Evolutionary conservation across 2,888 invertebrate species (phyloP), one percentile per base, ranked within the genome.

Genomic region (Coecobrya sp.): DNA sequence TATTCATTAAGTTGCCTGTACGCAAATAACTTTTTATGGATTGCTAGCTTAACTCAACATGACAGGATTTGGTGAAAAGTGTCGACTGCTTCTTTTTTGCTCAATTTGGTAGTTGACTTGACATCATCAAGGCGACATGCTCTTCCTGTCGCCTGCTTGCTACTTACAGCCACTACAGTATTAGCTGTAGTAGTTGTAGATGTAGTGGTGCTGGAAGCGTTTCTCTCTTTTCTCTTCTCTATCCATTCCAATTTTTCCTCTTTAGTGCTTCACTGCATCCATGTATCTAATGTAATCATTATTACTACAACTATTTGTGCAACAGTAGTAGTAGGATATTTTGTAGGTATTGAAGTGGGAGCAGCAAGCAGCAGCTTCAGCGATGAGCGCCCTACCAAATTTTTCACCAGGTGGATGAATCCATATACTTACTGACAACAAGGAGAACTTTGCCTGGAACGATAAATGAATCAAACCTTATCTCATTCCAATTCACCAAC

Each of bases 1-100:
- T 81, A 79, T 91, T 86, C 81, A 91, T 68, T 81, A 91, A 76
- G 45, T 13, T 65, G 45, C 25, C 86, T 91, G 22, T 27, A 65
- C 86, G 81, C 86, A 86, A 91, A 91, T 86, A 91, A 86, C 86
- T 82, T 91, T 91, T 91, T 91, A 91, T 87, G 87, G 91, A 84
- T 91, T 91, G 73, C 87, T 16, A 70, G 68, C 73, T 70, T 91
- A 91, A 91, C 49, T 55, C 73, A 68, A 81, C 73, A 81, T 86
- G 91, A 91, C 91, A 81, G 86, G 82, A 70, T 70, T 86, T 89
- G 84, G 70, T 36, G 45, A 85, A 85, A 76, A 91, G 86, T 91
- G 86, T 91, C 76, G 86, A 86, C 68, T 86, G 86, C 81, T 86
- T 85, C 86, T 76, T 90, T 91, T 81, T 81, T 90, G 81, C 86